phyloP scores from a whole-genome alignment of 2,888 invertebrate species.

The Athalia circularis region DNA sequence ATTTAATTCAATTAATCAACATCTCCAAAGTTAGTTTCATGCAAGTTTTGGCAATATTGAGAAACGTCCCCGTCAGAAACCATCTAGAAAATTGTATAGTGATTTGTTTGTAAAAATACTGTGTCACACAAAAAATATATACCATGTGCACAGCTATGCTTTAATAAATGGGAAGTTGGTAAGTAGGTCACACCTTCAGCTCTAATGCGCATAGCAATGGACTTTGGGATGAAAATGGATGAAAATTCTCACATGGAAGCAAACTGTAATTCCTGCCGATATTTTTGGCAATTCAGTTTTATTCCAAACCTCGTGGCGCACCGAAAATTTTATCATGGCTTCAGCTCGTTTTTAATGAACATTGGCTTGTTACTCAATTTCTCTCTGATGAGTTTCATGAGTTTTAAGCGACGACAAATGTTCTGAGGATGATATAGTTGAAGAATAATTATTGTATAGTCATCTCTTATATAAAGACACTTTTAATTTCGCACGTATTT shows the following conservation, averaged over 20 bases:
- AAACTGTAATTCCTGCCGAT: background rate
- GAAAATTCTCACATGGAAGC: background rate
- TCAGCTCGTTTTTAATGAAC: constrained; percentile 22
- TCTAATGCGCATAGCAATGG: background rate
- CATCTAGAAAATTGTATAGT: background rate
- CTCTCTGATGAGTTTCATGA: background rate
- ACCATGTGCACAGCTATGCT: background rate
- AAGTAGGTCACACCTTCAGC: constrained; percentile 26
- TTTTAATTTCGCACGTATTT: constrained; percentile 11
- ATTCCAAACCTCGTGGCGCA: background rate
- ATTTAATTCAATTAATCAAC: constrained; percentile 5
- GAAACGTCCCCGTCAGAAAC: background rate
- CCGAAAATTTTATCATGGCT: constrained; percentile 9
- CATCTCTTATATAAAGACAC: constrained; percentile 16
- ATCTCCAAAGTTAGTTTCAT: background rate
- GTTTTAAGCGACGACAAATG: background rate
- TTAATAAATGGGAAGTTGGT: constrained; percentile 22
- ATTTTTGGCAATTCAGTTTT: constrained; percentile 2
- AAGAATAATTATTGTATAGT: constrained; percentile 9
- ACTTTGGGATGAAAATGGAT: background rate
- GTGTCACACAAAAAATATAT: constrained; percentile 28
- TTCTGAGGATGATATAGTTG: background rate
- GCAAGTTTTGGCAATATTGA: background rate
- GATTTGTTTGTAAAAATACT: constrained; percentile 21
- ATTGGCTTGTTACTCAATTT: constrained; percentile 8